Conservation (phyloP, 2,888 invertebrate genomes). For the Danaus chrysippus region DNA sequence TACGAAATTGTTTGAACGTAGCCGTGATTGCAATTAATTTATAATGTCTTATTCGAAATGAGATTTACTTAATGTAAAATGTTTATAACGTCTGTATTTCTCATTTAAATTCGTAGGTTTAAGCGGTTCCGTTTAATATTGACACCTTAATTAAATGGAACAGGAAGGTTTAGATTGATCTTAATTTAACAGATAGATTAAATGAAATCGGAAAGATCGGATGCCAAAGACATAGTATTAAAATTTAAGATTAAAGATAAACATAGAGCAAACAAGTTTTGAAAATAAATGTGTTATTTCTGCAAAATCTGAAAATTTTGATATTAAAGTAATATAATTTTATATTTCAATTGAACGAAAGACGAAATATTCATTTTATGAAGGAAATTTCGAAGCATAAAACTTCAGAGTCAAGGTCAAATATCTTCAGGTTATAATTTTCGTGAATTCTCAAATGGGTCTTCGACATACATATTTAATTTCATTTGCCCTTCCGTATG, state of each 20-base stretch:
- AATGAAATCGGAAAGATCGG: too few species aligned
- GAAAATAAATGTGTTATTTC: too few species aligned
- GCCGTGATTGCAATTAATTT: slow-evolving; percentile 27
- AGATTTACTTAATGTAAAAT: neutral
- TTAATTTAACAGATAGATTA: too few species aligned
- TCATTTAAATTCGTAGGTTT: slow-evolving; percentile 1
- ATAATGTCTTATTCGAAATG: slow-evolving; percentile 24
- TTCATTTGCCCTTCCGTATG: slow-evolving; percentile 44
- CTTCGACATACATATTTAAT: slow-evolving; percentile 55
- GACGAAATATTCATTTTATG: too few species aligned
- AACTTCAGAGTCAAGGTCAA: slow-evolving; percentile 37
- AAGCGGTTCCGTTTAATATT: neutral
- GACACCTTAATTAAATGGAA: neutral
- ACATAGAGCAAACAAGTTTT: too few species aligned
- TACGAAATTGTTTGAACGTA: slow-evolving; percentile 22
- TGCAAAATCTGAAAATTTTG: too few species aligned
- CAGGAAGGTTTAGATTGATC: neutral
- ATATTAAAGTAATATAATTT: too few species aligned
- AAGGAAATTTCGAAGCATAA: too few species aligned
- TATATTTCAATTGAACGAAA: too few species aligned
- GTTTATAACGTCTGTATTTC: slow-evolving; percentile 1
- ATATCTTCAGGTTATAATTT: slow-evolving; percentile 40
- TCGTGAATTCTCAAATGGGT: slow-evolving; percentile 35
- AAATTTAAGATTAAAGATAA: too few species aligned
- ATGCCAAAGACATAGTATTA: too few species aligned